Percentiles rank a stretch among this genome's conserved stretches.
These are phyloP conservation scores for Cossypha caffra DNA, from an alignment of 2,797 vertebrate species.

Conservation along the genomic window DNA sequence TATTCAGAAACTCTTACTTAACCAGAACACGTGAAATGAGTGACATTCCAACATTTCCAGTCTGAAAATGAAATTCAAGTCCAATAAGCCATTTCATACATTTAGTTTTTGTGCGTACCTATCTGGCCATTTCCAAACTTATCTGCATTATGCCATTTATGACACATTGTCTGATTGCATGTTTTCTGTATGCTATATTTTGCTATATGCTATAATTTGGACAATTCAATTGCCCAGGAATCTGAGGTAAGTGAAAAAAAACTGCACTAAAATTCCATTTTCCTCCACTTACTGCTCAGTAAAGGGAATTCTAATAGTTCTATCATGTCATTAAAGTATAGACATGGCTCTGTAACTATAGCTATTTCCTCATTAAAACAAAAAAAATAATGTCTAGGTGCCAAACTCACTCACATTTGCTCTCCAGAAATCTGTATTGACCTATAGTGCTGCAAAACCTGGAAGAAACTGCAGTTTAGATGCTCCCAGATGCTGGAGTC, in stretches of 20 bases:
- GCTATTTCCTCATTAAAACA: background rate
- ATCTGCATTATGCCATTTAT: background rate
- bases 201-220: background rate
- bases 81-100: background rate
- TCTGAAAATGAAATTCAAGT: background rate
- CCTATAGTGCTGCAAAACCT: background rate
- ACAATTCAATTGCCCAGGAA: background rate
- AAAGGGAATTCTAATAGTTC: background rate
- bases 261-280: background rate
- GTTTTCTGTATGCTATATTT: too few species aligned
- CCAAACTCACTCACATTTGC: background rate
- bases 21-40: background rate
- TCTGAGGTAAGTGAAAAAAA: background rate
- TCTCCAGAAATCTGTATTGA: background rate
- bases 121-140: background rate
- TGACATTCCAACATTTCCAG: background rate
- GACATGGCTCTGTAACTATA: background rate
- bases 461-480: background rate
- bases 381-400: background rate
- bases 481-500: background rate
- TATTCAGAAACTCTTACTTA: background rate
- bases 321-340: background rate
- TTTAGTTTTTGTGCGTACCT: fast-evolving
- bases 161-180: background rate
- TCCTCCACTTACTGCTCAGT: background rate